These are phyloP conservation scores for Fissipunctia ypsillon DNA, from an alignment of 2,888 invertebrate genomes.

Conservation along the genomic window DNA sequence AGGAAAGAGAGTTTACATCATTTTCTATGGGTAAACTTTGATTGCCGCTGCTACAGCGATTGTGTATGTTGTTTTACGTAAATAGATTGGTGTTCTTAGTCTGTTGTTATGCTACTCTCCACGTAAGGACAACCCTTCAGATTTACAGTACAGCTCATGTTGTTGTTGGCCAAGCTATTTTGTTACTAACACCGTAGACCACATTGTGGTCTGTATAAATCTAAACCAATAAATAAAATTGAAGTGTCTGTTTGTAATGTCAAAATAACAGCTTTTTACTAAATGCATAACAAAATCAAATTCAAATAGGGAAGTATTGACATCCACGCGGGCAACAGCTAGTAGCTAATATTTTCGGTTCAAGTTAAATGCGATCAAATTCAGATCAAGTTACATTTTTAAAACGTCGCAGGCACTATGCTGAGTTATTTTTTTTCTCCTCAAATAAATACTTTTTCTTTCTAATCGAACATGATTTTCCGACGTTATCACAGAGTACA, in stretches of 20 bases:
- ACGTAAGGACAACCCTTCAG: neutral
- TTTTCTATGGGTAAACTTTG: neutral
- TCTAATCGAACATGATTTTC: neutral
- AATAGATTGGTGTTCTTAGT: neutral
- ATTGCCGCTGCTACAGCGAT: constrained; percentile 24
- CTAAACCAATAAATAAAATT: too few species aligned
- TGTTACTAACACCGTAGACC: too few species aligned
- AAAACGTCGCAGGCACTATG: neutral
- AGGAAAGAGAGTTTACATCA: constrained; percentile 6
- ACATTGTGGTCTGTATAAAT: too few species aligned
- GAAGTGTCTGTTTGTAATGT: too few species aligned
- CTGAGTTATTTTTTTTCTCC: neutral
- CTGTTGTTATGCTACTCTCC: neutral
- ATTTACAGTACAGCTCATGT: neutral
- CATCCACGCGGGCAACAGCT: too few species aligned
- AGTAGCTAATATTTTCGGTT: neutral
- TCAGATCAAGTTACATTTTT: neutral
- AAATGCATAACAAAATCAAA: too few species aligned
- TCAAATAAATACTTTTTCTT: neutral
- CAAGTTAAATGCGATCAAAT: neutral
- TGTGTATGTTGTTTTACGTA: neutral
- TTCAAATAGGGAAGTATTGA: too few species aligned
- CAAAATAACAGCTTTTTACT: too few species aligned
- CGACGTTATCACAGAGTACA: neutral
- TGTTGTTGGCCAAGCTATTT: too few species aligned